Percentiles rank a stretch among this genome's conserved stretches.
phyloP scores from a whole-genome alignment of 2,888 invertebrate species.

The Platycnemis pennipes region DNA sequence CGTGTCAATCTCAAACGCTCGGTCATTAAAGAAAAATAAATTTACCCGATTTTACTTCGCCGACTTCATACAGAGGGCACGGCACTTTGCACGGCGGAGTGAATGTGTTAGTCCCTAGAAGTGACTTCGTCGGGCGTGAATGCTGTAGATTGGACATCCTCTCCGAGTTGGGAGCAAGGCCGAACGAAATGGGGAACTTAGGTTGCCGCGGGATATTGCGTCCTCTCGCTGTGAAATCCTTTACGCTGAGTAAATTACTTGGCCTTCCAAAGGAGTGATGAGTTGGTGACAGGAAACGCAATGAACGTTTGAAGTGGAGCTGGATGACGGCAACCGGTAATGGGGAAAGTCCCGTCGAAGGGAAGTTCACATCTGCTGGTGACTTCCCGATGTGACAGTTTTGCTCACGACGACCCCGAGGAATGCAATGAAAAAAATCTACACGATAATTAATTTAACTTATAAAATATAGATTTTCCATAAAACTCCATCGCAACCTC shows the following conservation, averaged over 20 bases:
- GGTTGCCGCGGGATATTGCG: background rate
- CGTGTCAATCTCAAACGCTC: no score
- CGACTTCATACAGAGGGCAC: no score
- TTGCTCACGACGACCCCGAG: no score
- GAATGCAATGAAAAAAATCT: no score
- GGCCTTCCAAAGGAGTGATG: background rate
- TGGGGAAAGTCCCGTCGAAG: no score
- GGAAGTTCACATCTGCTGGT: no score
- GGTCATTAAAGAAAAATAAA: no score
- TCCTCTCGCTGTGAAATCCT: background rate
- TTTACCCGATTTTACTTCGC: no score
- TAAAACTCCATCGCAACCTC: no score
- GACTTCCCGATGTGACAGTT: no score
- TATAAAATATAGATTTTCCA: no score
- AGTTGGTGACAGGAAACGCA: constrained; percentile 11
- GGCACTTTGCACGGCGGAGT: background rate
- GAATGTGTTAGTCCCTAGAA: background rate
- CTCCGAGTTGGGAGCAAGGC: background rate
- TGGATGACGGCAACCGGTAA: background rate
- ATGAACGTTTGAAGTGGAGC: background rate
- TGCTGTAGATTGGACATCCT: background rate
- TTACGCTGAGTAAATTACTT: background rate
- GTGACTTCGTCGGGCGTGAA: background rate
- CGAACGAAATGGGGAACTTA: background rate
- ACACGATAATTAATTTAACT: no score